Evolutionary conservation across 1,140 invertebrate genomes (phyloP).

Genomic region (Apocrypta bakeri): DNA sequence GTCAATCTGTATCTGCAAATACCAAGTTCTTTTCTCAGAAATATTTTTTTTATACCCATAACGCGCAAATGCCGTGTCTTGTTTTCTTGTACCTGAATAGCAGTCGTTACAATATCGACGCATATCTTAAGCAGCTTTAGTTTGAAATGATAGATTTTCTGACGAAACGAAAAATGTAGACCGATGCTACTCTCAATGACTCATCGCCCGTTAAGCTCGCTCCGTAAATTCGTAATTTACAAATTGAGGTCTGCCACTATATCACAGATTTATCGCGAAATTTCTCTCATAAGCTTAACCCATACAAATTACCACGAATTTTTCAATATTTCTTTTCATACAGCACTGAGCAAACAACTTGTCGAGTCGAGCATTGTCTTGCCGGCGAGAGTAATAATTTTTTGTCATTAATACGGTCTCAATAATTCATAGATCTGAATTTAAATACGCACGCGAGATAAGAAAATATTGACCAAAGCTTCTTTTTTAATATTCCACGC

Average conservation of each 20-base stretch:
- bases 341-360: not conserved
- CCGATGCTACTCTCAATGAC: slow-evolving; percentile 1
- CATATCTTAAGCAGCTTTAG: not conserved
- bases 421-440: not conserved
- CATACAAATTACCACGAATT: not conserved
- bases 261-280: slow-evolving; percentile 72
- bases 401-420: no score
- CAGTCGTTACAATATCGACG: not conserved
- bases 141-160: not conserved
- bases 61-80: no score
- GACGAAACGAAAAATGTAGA: slow-evolving; percentile 21
- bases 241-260: slow-evolving; percentile 69
- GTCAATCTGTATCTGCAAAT: no score
- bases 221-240: slow-evolving; percentile 62
- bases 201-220: slow-evolving; percentile 52
- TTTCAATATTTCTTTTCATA: not conserved
- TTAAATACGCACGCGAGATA: no score
- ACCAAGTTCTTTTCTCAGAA: not conserved
- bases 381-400: not conserved
- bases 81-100: not conserved
- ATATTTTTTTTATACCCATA: no score
- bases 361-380: not conserved
- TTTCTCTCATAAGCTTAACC: slow-evolving; percentile 53
- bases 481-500: no score
- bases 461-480: no score